Conservation (phyloP, 2,888 invertebrate species). For the Cataglyphis livida region DNA sequence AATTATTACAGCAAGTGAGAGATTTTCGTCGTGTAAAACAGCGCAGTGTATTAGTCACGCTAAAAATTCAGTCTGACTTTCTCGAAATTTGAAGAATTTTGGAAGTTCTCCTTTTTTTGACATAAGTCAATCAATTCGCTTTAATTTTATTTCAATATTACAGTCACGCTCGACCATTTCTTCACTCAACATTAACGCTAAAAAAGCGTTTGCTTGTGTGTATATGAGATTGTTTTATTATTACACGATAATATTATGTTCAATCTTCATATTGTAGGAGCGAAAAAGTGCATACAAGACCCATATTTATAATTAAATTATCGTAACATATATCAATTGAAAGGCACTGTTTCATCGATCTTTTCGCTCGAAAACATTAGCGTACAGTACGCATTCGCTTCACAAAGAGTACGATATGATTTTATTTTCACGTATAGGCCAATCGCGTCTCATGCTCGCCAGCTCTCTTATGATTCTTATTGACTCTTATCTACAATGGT, state of each 20-base stretch:
- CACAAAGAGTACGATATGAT: neutral
- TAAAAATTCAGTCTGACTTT: slow-evolving; percentile 13
- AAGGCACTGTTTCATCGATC: neutral
- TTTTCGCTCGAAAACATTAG: neutral
- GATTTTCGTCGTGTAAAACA: slow-evolving; percentile 2
- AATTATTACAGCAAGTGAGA: slow-evolving; percentile 15
- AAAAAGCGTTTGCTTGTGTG: neutral
- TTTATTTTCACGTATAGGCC: slow-evolving; percentile 5
- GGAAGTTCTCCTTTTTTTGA: neutral
- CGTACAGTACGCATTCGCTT: neutral
- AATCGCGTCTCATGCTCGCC: neutral
- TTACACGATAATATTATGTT: neutral
- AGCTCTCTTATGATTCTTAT: neutral
- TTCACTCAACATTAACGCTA: neutral
- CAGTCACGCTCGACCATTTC: neutral
- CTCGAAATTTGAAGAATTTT: neutral
- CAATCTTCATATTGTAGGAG: neutral
- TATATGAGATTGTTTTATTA: neutral
- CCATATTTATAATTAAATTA: slow-evolving; percentile 9
- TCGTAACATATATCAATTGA: neutral
- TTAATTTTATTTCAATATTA: neutral
- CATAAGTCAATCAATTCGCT: neutral
- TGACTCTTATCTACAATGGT: slow-evolving; percentile 35
- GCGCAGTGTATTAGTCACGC: neutral
- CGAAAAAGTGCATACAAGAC: neutral